Evolutionary conservation across 2,113 vertebrate species (phyloP), one percentile per base, ranked within the genome.

Genomic region (Notothenia rossii): DNA sequence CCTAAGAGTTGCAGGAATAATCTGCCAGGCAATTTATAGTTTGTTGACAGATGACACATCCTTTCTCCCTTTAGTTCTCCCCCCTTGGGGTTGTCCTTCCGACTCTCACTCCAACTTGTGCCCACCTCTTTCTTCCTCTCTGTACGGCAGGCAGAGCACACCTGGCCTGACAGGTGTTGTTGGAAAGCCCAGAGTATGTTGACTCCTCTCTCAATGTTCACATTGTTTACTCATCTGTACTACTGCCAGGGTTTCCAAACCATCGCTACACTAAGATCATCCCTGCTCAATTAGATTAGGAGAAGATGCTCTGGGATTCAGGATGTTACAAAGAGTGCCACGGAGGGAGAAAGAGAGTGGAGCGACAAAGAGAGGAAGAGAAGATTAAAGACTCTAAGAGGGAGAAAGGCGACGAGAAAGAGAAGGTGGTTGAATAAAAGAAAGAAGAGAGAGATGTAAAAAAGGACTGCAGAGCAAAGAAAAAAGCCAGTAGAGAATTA

Each of bases 91-190:
- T 33, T 54, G 33, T 73, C 18, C 17, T 61, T 51, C 61, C 25
- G 5, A 2, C 58, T 20, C 11, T 13, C 22, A 18, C 22, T 65
- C 7, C 58, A 18, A 0, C 33, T 50, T 29, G 22, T 63, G 65
- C 25, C 43, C 29, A 7, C 59, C 12, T 29, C 5, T 59, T 46
- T 46, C 15, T 48, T 66, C 40, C 51, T 48, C n/a, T 40, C 62
- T 12, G 36, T 25, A 20, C 63, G 46, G 14, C 75, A 55, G 63
- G 51, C 79, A 29, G 66, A 12, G 48, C 80, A 75, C 84, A 91
- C 81, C 84, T 87, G 84, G 78, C 18, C 43, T 53, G 71, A 83
- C 89, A 89, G 85, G 77, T 89, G 85, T 70, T 72, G 64, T 29
- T 81, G 70, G 76, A 72, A 70, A 71, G 75, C 33, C 59, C 0